Percentiles rank a stretch among this genome's conserved stretches.
Conservation (phyloP, 2,113 vertebrate species). For the Pontoporia blainvillei region DNA sequence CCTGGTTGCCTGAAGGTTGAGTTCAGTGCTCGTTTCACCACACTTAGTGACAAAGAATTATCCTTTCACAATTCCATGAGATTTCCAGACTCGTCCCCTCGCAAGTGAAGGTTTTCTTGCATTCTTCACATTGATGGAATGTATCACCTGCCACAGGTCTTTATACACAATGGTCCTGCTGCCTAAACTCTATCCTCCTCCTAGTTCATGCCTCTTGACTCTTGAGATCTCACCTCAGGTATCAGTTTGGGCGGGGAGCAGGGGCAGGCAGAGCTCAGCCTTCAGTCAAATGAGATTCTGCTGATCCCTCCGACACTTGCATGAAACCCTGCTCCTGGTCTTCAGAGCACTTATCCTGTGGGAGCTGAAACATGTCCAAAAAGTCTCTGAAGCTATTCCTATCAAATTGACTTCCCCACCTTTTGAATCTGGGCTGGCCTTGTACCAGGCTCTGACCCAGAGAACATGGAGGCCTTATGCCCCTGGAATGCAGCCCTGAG, state of each 20-base stretch:
- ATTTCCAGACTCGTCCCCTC: neutral
- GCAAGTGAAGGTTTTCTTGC: neutral
- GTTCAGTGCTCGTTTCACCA: neutral
- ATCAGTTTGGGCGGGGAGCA: fast-evolving
- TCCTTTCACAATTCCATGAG: neutral
- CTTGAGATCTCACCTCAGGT: neutral
- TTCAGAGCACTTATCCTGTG: neutral
- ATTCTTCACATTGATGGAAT: neutral
- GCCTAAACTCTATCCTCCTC: neutral
- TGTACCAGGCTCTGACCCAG: neutral
- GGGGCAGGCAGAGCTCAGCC: neutral
- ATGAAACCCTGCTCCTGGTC: neutral
- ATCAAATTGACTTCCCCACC: neutral
- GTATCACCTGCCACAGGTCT: neutral
- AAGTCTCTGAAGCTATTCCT: neutral
- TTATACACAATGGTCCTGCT: neutral
- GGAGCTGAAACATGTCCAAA: neutral
- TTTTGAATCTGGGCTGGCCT: neutral
- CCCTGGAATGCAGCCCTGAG: neutral
- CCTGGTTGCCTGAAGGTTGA: neutral
- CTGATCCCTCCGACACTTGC: neutral
- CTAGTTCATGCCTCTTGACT: neutral
- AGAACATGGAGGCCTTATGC: neutral
- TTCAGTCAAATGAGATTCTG: neutral
- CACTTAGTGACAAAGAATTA: neutral